Base-by-base conservation (phyloP, 2,113 vertebrate species). In the Rhynchomys soricoides region DNA sequence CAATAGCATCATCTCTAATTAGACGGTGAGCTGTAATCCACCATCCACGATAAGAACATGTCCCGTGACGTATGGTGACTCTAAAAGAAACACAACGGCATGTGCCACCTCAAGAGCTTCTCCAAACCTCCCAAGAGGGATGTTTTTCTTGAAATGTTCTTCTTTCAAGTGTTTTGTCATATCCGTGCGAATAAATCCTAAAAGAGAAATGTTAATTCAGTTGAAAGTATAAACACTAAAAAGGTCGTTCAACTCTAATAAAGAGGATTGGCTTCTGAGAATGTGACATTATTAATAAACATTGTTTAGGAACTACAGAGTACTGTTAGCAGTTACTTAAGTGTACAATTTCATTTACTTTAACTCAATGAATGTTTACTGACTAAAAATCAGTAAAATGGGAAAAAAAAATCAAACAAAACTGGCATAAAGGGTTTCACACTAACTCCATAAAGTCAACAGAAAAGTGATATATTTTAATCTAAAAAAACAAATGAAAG, bases 181-280 rank as follows among this genome's bases (percentile, higher is more conserved):
- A 97, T 99, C 99, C 8, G 99, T 99, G 77, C 55, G 98, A 97
- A 99, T 97, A 95, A 99, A 99, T 48, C 99, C 99, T 99, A 98
- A 34, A 96, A 98, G 59, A 94, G 13, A 88, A 97, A 98, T 0
- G 74, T 17, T 62, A 22, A 40, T 52, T 95, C 79, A 95, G 89
- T 94, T 89, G 82, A 91, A 95, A 94, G 24, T 2, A 2, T 13
- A 91, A 12, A 91, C 1, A 71, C n/a, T 88, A 86, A 95, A 29
- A 64, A 21, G 88, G 59, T 5, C 74, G 59, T 17, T 93, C 57
- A 94, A 92, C 62, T 81, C 94, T 21, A 13, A 92, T 86, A 86
- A 86, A 92, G 85, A 22, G 11, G 90, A 94, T 57, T 90, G 75
- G 24, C 29, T 81, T 52, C 37, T 77, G 13, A 94, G 85, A 93